Percentiles rank a stretch among this genome's conserved stretches.
Conservation (phyloP, 23 tunicate species). For the Ascidia mentula region DNA sequence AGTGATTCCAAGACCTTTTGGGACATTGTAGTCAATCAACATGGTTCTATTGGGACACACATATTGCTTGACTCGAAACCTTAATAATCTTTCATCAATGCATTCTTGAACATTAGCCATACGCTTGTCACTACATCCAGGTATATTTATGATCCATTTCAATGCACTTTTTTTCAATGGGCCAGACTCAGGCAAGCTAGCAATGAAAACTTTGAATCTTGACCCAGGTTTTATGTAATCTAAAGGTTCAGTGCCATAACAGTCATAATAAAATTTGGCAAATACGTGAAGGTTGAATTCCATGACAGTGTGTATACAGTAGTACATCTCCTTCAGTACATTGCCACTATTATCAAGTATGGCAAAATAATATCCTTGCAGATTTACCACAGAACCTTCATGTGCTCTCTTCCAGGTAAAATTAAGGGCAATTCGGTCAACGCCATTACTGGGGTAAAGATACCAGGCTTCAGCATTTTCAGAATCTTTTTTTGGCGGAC, state of each 20-base stretch:
- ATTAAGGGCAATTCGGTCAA: slow-evolving; percentile 51
- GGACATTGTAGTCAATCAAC: not conserved
- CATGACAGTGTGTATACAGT: not conserved
- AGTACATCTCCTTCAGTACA: not conserved
- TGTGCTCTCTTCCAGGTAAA: slow-evolving; percentile 55
- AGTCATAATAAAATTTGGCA: slow-evolving; percentile 48
- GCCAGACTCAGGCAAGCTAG: slow-evolving; percentile 17
- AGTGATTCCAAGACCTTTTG: not conserved
- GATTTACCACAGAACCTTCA: slow-evolving; percentile 14
- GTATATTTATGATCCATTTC: not conserved
- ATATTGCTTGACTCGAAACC: not conserved
- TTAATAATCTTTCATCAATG: not conserved
- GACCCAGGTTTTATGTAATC: slow-evolving; percentile 15
- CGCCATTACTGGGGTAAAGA: not conserved
- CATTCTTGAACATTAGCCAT: not conserved
- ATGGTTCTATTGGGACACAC: not conserved
- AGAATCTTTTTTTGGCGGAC: not conserved
- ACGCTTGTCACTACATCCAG: not conserved
- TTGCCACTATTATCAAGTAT: not conserved
- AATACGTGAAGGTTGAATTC: not conserved
- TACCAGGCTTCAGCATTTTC: slow-evolving; percentile 1
- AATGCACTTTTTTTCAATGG: not conserved
- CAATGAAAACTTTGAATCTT: slow-evolving; percentile 9
- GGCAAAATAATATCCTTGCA: slow-evolving; percentile 21
- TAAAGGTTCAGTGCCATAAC: slow-evolving; percentile 11